These are phyloP conservation scores for Amiota communis DNA, from an alignment of 2,888 invertebrate genomes.

Conservation along the genomic window DNA sequence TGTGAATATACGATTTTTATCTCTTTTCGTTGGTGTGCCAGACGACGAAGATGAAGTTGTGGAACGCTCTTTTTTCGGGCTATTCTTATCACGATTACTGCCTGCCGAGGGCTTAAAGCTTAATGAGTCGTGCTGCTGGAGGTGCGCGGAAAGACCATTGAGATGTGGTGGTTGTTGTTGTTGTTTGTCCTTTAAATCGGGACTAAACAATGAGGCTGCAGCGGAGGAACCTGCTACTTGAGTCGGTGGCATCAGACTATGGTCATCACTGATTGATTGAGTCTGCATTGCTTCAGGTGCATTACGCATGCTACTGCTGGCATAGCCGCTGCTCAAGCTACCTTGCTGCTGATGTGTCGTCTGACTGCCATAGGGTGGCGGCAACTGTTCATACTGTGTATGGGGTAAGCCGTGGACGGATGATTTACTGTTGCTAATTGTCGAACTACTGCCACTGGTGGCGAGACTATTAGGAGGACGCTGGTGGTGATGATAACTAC, in stretches of 20 bases:
- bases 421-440: conserved; percentile 36
- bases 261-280: conserved; percentile 36
- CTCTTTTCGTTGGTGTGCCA: conserved; percentile 68
- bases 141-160: conserved; percentile 45
- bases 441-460: conserved; percentile 43
- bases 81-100: conserved; percentile 57
- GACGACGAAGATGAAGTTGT: conserved; percentile 35
- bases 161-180: conserved; percentile 46
- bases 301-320: conserved; percentile 22
- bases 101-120: conserved; percentile 47
- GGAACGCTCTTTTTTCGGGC: conserved; percentile 70
- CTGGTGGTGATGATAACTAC: conserved; percentile 59
- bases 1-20: conserved; percentile 62
- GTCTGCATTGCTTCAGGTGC: conserved; percentile 31
- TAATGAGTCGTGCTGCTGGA: conserved; percentile 43
- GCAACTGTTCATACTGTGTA: conserved; percentile 50
- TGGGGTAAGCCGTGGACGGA: conserved; percentile 57
- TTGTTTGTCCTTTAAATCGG: conserved; percentile 71
- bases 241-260: conserved; percentile 41
- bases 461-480: conserved; percentile 48
- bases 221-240: conserved; percentile 44
- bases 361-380: conserved; percentile 44
- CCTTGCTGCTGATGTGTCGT: conserved; percentile 47
- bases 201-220: conserved; percentile 70
- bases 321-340: conserved; percentile 31